Evolutionary conservation across 2,888 invertebrate genomes (phyloP), one percentile per base, ranked within the genome.

Genomic region (Arctia plantaginis): DNA sequence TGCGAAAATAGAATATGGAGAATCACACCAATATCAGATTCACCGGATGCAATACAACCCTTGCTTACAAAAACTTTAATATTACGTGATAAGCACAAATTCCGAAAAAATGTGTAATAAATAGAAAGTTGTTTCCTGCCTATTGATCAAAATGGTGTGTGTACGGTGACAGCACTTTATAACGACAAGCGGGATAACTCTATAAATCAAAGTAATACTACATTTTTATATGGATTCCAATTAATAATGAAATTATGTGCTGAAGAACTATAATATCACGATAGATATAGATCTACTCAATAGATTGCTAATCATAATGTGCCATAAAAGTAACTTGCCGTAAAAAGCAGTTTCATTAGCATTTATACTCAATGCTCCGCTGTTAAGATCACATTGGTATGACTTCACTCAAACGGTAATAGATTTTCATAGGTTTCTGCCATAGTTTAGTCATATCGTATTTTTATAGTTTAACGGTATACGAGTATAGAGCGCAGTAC

Each of bases 51-150:
- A 86, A 85, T 78, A 73, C 77, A 90, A 90, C 89, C 87, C 89
- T 88, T 88, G 73, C 85, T 79, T 79, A 87, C 80, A 88, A 88
- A 89, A 89, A 81, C 80, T 62, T 41, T 55, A 73, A 86, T 79
- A 82, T 87, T 82, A 83, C 82, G 79, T 77, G 75, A 86, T 85
- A 85, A 86, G 84, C 76, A 83, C 80, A 84, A 85, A 90, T 89
- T 89, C 86, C 85, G 79, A 85, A 90, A 90, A 89, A 88, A 78
- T 83, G 41, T 78, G 80, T 89, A 83, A 88, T 85, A 88, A 88
- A 85, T 81, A 86, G 84, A 86, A 80, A 87, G 82, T 88, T 87
- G 87, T 91, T 91, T 93, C 91, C 92, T 91, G 90, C 82, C 85
- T 86, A 92, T 92, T 90, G 89, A 91, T 91, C 84, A 88, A 86